Base-by-base conservation (phyloP, 2,888 invertebrate species). In the Drosophila affinis region DNA sequence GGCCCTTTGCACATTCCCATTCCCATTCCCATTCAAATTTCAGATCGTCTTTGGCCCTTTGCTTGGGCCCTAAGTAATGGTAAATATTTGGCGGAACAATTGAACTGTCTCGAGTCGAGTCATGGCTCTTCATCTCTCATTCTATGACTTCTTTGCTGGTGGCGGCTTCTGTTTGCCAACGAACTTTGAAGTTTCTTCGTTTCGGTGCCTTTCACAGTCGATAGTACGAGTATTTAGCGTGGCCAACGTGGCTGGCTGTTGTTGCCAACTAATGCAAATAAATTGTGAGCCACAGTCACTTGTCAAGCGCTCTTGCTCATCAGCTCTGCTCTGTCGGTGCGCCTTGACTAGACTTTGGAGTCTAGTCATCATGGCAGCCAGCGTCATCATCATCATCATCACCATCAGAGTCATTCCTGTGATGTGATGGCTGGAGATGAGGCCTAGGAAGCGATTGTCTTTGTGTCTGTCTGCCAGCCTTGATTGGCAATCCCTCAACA, bases 201-300 rank as follows among this genome's bases (percentile, higher is more conserved):
- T 32, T 55, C 56, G 21, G 53, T 49, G 32, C 48, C 34, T 14
- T 32, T 49, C 49, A 21, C 39, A 39, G 14, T 39, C 39, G 39
- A 39, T 39, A 27, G 27, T 7, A 27, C 49, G 27, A 52, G 29
- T 18, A 32, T 17, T 27, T n/a, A 29, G 9, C 48, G 21, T 48
- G 21, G 17, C 29, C 46, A 45, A 18, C 18, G 21, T 29, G 29
- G 52, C 47, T 58, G 72, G 46, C 72, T 73, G 64, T 73, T 62
- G 81, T 87, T 87, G 85, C 75, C 87, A 87, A 87, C 87, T 84
- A 82, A 82, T 87, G 82, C 87, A 84, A 82, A 87, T 87, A 82
- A 78, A 83, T 83, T 87, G 81, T 76, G 56, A 73, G 72, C 39
- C 14, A 7, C 81, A 76, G 72, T 81, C 78, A 84, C 81, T 78